phyloP scores from a whole-genome alignment of 1,140 invertebrate genomes.

The Papilio dardanus region DNA sequence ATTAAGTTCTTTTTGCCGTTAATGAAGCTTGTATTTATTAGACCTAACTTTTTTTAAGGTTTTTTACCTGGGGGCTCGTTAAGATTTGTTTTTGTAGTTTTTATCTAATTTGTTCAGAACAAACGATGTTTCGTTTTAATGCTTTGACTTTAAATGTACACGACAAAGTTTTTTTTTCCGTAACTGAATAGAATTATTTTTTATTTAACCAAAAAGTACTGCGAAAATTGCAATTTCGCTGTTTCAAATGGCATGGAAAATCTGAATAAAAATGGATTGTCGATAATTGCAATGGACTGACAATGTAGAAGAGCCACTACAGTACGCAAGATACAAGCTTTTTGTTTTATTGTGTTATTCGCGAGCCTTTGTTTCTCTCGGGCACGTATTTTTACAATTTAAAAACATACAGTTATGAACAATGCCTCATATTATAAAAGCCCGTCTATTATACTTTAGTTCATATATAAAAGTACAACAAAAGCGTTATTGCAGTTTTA shows the following conservation, averaged over 20 bases:
- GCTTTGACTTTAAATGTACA: too few relatives aligned
- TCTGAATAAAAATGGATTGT: neutral
- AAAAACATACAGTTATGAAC: constrained; percentile 20
- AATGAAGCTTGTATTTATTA: constrained; percentile 42
- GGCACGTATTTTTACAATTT: constrained; percentile 28
- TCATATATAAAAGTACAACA: neutral
- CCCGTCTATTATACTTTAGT: constrained; percentile 19
- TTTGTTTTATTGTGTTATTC: constrained; percentile 33
- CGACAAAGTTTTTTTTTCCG: too few relatives aligned
- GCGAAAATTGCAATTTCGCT: too few relatives aligned
- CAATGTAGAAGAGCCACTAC: neutral
- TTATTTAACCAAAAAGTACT: too few relatives aligned
- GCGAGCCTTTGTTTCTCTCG: constrained; percentile 6
- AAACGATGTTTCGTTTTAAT: too few relatives aligned
- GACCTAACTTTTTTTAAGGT: constrained; percentile 39
- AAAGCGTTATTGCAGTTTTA: neutral
- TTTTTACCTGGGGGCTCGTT: neutral
- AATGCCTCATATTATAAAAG: neutral
- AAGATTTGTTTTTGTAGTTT: neutral
- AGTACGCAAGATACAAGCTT: constrained; percentile 5
- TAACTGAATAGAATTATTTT: too few relatives aligned
- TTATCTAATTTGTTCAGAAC: neutral
- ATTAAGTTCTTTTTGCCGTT: constrained; percentile 53
- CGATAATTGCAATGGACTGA: neutral
- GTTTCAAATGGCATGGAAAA: neutral